phyloP scores from a whole-genome alignment of 2,797 vertebrate genomes.

The Aeoliscus strigatus region DNA sequence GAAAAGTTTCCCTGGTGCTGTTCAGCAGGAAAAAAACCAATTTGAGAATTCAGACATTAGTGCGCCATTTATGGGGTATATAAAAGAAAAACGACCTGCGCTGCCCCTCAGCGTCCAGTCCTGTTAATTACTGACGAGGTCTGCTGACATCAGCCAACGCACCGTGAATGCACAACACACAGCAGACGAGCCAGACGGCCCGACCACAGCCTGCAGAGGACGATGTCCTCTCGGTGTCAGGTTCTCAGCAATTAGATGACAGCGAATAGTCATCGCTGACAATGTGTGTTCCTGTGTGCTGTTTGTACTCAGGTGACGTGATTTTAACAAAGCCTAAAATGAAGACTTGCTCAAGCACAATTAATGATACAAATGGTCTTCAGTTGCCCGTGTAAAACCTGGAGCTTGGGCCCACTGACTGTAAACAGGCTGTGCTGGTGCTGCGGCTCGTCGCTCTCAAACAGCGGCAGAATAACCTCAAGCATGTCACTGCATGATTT shows the following conservation, averaged over 20 bases:
- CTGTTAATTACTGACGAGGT: conserved; percentile 64
- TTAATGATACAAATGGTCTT: no score
- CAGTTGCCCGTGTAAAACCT: no score
- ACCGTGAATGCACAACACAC: conserved; percentile 26
- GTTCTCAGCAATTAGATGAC: no score
- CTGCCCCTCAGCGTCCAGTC: conserved; percentile 53
- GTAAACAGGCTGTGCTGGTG: conserved; percentile 19
- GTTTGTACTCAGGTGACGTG: neutral
- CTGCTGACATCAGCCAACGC: conserved; percentile 68
- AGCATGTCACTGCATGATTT: conserved; percentile 31
- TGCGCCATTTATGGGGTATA: conserved; percentile 61
- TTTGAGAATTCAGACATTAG: conserved; percentile 68
- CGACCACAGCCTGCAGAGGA: neutral
- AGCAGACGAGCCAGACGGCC: conserved; percentile 10
- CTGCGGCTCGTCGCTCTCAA: conserved; percentile 7
- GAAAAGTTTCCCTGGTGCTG: neutral
- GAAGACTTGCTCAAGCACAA: neutral
- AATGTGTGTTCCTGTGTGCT: neutral
- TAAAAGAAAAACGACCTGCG: conserved; percentile 66
- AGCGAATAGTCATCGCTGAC: no score
- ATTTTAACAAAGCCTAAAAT: no score
- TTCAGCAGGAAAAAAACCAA: conserved; percentile 53
- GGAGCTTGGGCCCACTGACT: no score
- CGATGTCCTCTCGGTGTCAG: neutral
- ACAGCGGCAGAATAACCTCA: conserved; percentile 33